Conservation (phyloP, 2,888 invertebrate species). For the Fragum whitleyi region DNA sequence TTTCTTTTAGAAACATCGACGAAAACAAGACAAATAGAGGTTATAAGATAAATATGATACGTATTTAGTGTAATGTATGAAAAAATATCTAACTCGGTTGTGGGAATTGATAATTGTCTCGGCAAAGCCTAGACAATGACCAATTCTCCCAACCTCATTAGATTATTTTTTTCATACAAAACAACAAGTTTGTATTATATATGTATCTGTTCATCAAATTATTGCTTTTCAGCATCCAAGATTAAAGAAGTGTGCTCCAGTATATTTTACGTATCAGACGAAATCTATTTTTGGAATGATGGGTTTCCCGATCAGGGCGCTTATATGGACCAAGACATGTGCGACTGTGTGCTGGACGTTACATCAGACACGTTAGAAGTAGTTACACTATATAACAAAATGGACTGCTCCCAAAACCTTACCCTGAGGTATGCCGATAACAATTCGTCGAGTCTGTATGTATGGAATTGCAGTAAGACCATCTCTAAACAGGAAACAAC, state of each 20-base stretch:
- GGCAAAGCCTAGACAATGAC: no score
- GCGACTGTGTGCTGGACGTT: background rate
- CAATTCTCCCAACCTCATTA: no score
- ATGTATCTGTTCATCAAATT: no score
- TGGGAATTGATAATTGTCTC: no score
- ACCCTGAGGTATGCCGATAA: background rate
- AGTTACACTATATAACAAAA: background rate
- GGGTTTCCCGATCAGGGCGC: slow-evolving; percentile 6
- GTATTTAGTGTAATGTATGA: no score
- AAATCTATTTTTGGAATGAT: background rate
- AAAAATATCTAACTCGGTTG: no score
- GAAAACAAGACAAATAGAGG: no score
- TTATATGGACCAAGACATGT: background rate
- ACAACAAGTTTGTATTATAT: no score
- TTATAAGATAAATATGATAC: no score
- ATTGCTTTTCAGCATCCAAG: slow-evolving; percentile 6
- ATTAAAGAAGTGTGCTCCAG: background rate
- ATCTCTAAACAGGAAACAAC: background rate
- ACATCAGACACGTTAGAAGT: background rate
- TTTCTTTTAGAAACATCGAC: no score
- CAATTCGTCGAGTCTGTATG: background rate
- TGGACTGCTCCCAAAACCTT: background rate
- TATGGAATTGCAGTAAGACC: background rate
- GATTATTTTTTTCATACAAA: no score
- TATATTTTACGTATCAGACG: background rate